Percentiles rank a stretch among this genome's conserved stretches.
Conservation (phyloP, 2,797 vertebrate species). For the Oryzias dopingdopingensis region DNA sequence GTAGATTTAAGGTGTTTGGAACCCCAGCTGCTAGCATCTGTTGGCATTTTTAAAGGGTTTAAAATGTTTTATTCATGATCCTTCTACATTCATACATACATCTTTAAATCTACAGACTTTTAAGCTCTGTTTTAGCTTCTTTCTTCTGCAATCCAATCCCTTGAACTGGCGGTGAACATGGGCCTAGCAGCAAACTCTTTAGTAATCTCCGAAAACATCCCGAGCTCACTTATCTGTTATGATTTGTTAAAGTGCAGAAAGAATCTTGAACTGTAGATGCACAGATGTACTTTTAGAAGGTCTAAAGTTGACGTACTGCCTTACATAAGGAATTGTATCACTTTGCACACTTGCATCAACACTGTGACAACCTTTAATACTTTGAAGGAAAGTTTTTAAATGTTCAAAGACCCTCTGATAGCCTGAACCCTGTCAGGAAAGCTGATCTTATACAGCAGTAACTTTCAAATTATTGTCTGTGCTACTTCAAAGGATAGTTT, state of each 20-base stretch:
- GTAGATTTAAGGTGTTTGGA: constrained; percentile 25
- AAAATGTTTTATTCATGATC: constrained; percentile 17
- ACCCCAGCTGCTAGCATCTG: constrained; percentile 25
- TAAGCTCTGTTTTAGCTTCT: neutral
- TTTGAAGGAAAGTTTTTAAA: constrained; percentile 13
- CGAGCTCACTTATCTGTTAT: constrained; percentile 29
- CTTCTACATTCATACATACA: constrained; percentile 8
- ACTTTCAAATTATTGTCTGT: constrained; percentile 41
- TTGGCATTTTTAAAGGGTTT: constrained; percentile 27
- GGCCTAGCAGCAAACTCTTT: constrained; percentile 8
- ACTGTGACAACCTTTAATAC: neutral
- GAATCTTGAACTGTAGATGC: constrained; percentile 27
- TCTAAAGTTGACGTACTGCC: neutral
- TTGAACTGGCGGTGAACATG: constrained; percentile 3
- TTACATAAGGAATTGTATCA: neutral
- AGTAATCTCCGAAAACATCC: constrained; percentile 16
- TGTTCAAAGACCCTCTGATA: constrained; percentile 37
- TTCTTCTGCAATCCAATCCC: neutral
- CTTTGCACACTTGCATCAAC: neutral
- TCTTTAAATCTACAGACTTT: constrained; percentile 8
- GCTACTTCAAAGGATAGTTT: constrained; percentile 28
- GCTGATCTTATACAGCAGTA: constrained; percentile 34
- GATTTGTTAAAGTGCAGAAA: constrained; percentile 40
- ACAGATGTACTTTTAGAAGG: neutral
- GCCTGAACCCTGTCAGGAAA: constrained; percentile 1